Base-by-base conservation (phyloP, 2,113 vertebrate genomes). In the Microcebus jonahi region DNA sequence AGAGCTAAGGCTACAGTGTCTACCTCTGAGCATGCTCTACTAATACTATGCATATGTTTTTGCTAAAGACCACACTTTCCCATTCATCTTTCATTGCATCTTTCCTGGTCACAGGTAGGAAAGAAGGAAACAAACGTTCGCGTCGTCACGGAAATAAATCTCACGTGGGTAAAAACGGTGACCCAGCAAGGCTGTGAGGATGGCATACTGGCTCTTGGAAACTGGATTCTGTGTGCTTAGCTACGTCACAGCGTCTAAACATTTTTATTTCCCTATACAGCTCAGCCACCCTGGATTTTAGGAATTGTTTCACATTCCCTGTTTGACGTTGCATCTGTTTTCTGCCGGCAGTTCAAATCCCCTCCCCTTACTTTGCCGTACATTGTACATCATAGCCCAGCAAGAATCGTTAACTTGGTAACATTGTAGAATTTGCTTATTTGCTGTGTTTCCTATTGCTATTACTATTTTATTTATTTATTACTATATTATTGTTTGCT, bases 141-240 rank as follows among this genome's bases (percentile, higher is more conserved):
- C 9, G 18, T 25, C 9, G 29, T 25, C 71, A 4, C 2, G 21
- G 31, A 6, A 31, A 31, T 5, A 36, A 23, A 13, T 21, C 15
- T 9, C 29, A 6, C 2, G 10, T 36, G 1, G 2, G 14, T 20
- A n/a, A 76, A n/a, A 27, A 15, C 9, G 4, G 15, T 9, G 11
- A 8, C 2, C 17, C 15, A 53, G 25, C 6, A 2, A 6, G 4
- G 53, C 0, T 23, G 4, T 0, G 2, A 27, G 36, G 20, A 27
- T 1, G 6, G 1, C 18, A 1, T 8, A 0, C 0, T 2, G 14
- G 10, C 25, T 68, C 4, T 13, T 20, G 3, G 0, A 0, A 14
- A 65, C 63, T 27, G 25, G 59, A 27, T 11, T 61, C 25, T 8
- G 21, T 8, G 29, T 2, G 63, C 63, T 14, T 14, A 31, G 63